A percentile compares a stretch with the other conserved stretches of the same genome.
These are phyloP conservation scores for Pycnomerus fuliginosus DNA, from an alignment of 2,888 invertebrate genomes.

Conservation along the genomic window DNA sequence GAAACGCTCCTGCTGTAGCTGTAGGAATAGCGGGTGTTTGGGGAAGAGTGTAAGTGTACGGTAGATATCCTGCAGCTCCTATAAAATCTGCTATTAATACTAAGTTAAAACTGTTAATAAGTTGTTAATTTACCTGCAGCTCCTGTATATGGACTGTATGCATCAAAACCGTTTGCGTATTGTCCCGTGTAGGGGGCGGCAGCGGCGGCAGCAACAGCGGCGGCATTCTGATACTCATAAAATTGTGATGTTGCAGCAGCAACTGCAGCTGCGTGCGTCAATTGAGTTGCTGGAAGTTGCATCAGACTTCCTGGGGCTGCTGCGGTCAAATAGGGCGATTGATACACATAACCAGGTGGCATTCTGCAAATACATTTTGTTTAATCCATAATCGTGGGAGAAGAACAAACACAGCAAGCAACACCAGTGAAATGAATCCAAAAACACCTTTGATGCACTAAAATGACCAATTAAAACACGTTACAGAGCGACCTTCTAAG, in stretches of 20 bases:
- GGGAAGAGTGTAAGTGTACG: constrained; percentile 71
- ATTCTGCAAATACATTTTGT: constrained; percentile 57
- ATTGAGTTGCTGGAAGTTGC: constrained; percentile 64
- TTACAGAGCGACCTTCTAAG: constrained; percentile 24
- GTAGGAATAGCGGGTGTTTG: constrained; percentile 59
- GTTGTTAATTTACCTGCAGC: constrained; percentile 54
- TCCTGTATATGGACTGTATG: constrained; percentile 67
- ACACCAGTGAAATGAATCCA: constrained; percentile 47
- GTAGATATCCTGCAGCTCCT: constrained; percentile 68
- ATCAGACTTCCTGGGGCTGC: constrained; percentile 66
- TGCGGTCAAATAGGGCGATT: constrained; percentile 70
- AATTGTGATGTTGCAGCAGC: constrained; percentile 81
- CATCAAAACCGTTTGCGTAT: constrained; percentile 73
- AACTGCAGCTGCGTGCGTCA: constrained; percentile 73
- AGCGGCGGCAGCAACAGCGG: constrained; percentile 65
- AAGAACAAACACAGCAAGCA: constrained; percentile 47
- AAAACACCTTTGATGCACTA: constrained; percentile 42
- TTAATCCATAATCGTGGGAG: background rate
- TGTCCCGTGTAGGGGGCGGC: constrained; percentile 71
- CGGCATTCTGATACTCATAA: constrained; percentile 69
- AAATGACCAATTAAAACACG: constrained; percentile 28
- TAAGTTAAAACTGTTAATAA: background rate
- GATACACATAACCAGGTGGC: constrained; percentile 76
- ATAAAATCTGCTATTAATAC: constrained; percentile 14
- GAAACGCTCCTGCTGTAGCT: constrained; percentile 59